Evolutionary conservation across 2,888 invertebrate genomes (phyloP), one percentile per base, ranked within the genome.

Genomic region (Proisotoma minuta): DNA sequence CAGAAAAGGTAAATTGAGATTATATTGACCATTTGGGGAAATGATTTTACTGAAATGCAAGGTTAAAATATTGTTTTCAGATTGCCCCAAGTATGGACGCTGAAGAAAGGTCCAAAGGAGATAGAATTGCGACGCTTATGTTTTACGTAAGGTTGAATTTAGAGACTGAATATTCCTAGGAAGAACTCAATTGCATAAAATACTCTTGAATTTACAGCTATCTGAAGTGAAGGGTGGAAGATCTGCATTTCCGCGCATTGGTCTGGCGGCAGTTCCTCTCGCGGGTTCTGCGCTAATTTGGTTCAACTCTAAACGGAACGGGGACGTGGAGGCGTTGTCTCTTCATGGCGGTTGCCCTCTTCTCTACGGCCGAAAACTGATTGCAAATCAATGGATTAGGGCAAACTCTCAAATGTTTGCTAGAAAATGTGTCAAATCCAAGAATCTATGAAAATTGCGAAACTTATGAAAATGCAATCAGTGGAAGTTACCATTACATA

Each of bases 281-380:
- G 74, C 72, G 77, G 79, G 79, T 2, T 74, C 77, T 4, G 78
- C 79, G 27, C 77, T 78, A 47, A 79, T 79, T 71, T 80, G 80
- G 80, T 77, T 76, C 69, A 80, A 80, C 69, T 68, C 79, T 43
- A 73, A 75, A 60, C 70, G 67, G 50, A 77, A 75, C 70, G 79
- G 79, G n/a, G 75, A 77, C 12, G 77, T 77, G 18, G 78, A 79
- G 40, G 50, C 18, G 3, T 52, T 59, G 1, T 8, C 61, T 20
- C 40, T 68, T 0, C 68, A 68, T 23, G 68, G 68, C 20, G 73
- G 73, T 3, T 73, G 73, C 60, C 73, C 73, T 12, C 68, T 72
- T 20, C 56, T 73, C 0, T 69, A 65, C 28, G 71, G 71, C 24
- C 70, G 68, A 18, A 73, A 73, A 59, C 69, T 67, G 53, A 70